phyloP scores from a whole-genome alignment of 2,113 vertebrate genomes.

The Patagioenas fasciata region DNA sequence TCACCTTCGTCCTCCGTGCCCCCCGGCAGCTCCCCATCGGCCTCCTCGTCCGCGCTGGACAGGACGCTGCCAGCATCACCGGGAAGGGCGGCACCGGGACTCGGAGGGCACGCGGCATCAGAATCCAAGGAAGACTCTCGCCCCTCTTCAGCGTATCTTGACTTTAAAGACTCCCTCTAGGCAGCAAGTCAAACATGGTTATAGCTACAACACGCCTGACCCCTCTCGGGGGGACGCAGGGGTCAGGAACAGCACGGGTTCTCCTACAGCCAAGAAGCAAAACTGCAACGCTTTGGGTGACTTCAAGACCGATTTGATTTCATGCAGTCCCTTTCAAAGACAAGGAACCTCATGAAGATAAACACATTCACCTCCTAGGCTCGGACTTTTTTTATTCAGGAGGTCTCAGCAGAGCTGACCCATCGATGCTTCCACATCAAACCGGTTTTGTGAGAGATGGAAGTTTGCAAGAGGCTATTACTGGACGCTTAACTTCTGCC shows the following conservation, averaged over 20 bases:
- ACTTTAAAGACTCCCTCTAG: constrained; percentile 60
- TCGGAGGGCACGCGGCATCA: not conserved
- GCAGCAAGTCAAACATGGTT: constrained; percentile 50
- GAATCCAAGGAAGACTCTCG: constrained; percentile 49
- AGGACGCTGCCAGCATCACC: constrained; percentile 6
- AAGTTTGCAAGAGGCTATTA: accelerated
- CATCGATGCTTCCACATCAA: not conserved
- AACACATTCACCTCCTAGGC: not conserved
- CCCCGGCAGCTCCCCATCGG: not conserved
- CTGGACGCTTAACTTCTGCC: not conserved
- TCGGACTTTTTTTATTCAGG: too few species aligned
- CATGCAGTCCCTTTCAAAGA: not conserved
- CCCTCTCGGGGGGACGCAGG: not conserved
- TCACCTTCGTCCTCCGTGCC: not conserved
- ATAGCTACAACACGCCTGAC: not conserved
- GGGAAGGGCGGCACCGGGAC: not conserved
- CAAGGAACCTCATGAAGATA: not conserved
- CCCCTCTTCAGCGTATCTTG: constrained; percentile 40
- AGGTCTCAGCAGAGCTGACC: not conserved
- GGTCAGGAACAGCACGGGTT: not conserved
- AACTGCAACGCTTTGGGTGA: constrained; percentile 33
- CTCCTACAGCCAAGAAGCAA: not conserved
- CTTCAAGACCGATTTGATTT: not conserved
- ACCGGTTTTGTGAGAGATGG: not conserved
- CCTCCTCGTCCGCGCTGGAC: not conserved